A percentile compares a stretch with the other conserved stretches of the same genome.
Conservation (phyloP, 2,113 vertebrate species). For the Ellobius talpinus region DNA sequence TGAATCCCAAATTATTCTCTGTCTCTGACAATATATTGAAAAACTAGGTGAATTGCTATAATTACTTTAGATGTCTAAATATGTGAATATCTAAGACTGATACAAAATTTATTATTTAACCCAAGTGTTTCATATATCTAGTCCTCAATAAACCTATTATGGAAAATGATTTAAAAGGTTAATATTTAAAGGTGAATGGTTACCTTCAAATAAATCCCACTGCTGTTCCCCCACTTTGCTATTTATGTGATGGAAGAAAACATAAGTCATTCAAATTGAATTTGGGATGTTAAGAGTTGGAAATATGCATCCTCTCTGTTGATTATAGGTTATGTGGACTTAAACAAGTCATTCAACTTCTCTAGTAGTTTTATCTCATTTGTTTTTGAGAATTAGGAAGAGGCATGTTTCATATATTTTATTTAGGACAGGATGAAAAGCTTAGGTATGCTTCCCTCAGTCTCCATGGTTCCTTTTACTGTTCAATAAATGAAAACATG, state of each 20-base stretch:
- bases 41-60: background rate
- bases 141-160: background rate
- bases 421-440: background rate
- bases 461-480: background rate
- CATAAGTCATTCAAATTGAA: background rate
- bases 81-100: background rate
- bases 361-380: background rate
- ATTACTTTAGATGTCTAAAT: background rate
- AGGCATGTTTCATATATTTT: background rate
- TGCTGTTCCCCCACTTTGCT: fast-evolving
- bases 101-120: background rate
- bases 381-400: background rate
- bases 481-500: background rate
- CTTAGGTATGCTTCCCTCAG: background rate
- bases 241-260: background rate
- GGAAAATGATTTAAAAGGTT: background rate
- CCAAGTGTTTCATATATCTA: background rate
- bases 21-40: background rate
- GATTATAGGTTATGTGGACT: background rate
- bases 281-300: background rate
- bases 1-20: background rate
- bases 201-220: background rate
- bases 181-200: background rate
- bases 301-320: background rate
- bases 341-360: background rate